Evolutionary conservation across 2,797 vertebrate genomes (phyloP).

Genomic region (Onychomys torridus): DNA sequence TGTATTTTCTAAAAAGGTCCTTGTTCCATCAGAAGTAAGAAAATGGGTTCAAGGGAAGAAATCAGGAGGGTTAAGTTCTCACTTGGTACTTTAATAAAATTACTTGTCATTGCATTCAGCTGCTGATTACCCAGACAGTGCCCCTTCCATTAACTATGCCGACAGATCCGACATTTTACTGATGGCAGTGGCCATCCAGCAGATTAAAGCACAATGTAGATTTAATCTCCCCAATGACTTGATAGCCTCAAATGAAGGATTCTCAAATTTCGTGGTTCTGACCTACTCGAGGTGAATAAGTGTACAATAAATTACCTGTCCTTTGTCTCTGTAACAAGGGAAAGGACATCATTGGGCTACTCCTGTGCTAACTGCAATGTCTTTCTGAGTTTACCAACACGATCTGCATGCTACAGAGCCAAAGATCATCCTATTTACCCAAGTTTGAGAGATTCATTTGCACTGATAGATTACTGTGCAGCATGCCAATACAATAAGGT

Average conservation of each 20-base stretch:
- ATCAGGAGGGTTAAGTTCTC: constrained; percentile 72
- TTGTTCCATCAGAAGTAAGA: constrained; percentile 67
- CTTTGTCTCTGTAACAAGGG: constrained; percentile 71
- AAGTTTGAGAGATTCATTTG: constrained; percentile 76
- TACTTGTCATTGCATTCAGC: constrained; percentile 72
- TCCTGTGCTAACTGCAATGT: constrained; percentile 83
- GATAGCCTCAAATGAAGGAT: constrained; percentile 80
- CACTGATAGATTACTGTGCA: constrained; percentile 14
- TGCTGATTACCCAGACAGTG: constrained; percentile 73
- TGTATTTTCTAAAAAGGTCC: constrained; percentile 69
- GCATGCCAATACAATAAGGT: constrained; percentile 52
- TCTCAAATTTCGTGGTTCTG: constrained; percentile 83
- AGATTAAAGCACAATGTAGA: constrained; percentile 83
- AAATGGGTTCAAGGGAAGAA: constrained; percentile 76
- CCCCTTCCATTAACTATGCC: constrained; percentile 79
- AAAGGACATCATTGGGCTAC: constrained; percentile 83
- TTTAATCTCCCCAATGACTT: constrained; percentile 84
- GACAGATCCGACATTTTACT: constrained; percentile 82
- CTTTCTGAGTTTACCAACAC: constrained; percentile 87
- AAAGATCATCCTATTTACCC: constrained; percentile 85
- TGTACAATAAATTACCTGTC: constrained; percentile 86
- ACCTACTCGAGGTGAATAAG: constrained; percentile 86
- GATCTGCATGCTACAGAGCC: constrained; percentile 86
- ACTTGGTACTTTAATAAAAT: constrained; percentile 79
- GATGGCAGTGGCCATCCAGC: constrained; percentile 66